phyloP scores from a whole-genome alignment of 1,140 invertebrate species.

The Helicoverpa zea region DNA sequence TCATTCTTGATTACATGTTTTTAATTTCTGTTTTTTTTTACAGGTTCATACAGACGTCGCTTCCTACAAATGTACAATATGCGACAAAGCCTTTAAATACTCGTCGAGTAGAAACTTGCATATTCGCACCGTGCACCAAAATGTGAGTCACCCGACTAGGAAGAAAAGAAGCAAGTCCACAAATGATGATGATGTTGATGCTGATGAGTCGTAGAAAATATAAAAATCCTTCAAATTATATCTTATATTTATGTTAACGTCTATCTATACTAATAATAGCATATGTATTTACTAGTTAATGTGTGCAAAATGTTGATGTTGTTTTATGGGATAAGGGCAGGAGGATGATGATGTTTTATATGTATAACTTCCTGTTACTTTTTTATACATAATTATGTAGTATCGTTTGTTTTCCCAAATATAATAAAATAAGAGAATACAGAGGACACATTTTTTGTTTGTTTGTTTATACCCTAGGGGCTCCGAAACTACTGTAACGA shows the following conservation, averaged over 20 bases:
- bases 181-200: not conserved
- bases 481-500: no score
- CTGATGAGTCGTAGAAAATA: not conserved
- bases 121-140: conserved; percentile 59
- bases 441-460: no score
- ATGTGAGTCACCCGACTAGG: conserved; percentile 52
- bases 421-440: no score
- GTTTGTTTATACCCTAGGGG: no score
- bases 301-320: no score
- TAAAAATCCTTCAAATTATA: not conserved
- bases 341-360: no score
- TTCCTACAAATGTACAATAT: conserved; percentile 56
- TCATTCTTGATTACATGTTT: conserved; percentile 7
- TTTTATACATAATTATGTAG: no score
- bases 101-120: conserved; percentile 55
- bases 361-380: no score
- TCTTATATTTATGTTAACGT: not conserved
- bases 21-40: not conserved
- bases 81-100: conserved; percentile 58
- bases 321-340: no score
- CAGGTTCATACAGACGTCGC: conserved; percentile 54
- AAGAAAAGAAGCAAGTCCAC: conserved; percentile 44
- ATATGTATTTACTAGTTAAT: no score
- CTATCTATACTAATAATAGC: no score
- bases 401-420: no score